These are phyloP conservation scores for Drosophila punjabiensis DNA, from an alignment of 1,140 invertebrate species.

Conservation along the genomic window DNA sequence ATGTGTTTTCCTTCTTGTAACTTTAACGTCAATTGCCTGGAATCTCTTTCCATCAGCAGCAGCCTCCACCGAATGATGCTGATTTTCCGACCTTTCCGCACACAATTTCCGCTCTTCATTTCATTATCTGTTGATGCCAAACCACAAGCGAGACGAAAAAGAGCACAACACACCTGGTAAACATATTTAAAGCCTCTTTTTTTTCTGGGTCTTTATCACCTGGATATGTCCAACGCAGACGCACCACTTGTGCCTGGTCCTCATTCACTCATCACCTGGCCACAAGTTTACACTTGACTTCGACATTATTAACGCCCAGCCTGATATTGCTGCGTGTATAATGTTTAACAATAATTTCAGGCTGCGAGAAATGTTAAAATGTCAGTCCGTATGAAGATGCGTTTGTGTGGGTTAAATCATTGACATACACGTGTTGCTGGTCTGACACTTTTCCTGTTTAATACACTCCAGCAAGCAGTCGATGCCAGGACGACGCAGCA, in stretches of 20 bases:
- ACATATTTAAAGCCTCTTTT: slow-evolving; percentile 50
- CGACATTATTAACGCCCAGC: slow-evolving; percentile 54
- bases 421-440: slow-evolving; percentile 61
- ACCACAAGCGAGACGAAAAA: slow-evolving; percentile 38
- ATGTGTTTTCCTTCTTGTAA: slow-evolving; percentile 15
- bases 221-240: slow-evolving; percentile 30
- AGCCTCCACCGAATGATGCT: background rate
- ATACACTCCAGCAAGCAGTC: slow-evolving; percentile 37
- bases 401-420: slow-evolving; percentile 34
- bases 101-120: slow-evolving; percentile 48
- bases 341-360: slow-evolving; percentile 38
- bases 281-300: slow-evolving; percentile 64
- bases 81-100: slow-evolving; percentile 31
- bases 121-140: slow-evolving; percentile 51
- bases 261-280: slow-evolving; percentile 37
- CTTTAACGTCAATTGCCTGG: slow-evolving; percentile 36
- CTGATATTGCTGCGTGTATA: slow-evolving; percentile 10
- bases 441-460: slow-evolving; percentile 56
- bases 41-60: slow-evolving; percentile 8
- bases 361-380: slow-evolving; percentile 11
- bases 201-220: slow-evolving; percentile 40
- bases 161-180: slow-evolving; percentile 38
- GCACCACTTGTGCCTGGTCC: background rate
- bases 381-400: background rate
- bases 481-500: slow-evolving; percentile 1